Evolutionary conservation across 2,888 invertebrate species (phyloP).

Genomic region (Carcina quercana): DNA sequence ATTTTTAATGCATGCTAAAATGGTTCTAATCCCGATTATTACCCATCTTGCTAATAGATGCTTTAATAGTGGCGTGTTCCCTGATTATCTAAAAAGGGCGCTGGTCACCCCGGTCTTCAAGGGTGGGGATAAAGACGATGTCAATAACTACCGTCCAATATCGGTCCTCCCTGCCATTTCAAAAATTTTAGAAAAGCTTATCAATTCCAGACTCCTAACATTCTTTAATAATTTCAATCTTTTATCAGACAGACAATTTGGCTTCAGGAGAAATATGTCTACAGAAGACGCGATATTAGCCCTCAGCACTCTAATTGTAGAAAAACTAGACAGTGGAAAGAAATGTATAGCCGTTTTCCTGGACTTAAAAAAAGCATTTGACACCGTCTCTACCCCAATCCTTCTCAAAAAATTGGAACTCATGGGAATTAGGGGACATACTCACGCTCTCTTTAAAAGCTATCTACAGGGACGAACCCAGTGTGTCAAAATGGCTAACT

Average conservation of each 20-base stretch:
- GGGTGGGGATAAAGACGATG: slow-evolving; percentile 1
- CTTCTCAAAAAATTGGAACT: too few species aligned
- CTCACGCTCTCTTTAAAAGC: too few species aligned
- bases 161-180: slow-evolving; percentile 5
- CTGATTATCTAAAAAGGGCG: not conserved
- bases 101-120: not conserved
- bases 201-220: slow-evolving; percentile 3
- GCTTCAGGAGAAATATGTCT: slow-evolving; percentile 5
- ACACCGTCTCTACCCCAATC: too few species aligned
- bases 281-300: slow-evolving; percentile 7
- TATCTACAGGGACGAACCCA: too few species aligned
- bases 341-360: too few species aligned
- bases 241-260: slow-evolving; percentile 6
- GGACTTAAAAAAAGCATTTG: too few species aligned
- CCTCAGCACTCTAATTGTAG: slow-evolving; percentile 1
- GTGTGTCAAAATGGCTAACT: too few species aligned
- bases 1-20: too few species aligned
- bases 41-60: not conserved
- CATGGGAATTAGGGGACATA: too few species aligned
- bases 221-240: slow-evolving; percentile 4
- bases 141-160: slow-evolving; percentile 8
- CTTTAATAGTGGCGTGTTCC: not conserved
- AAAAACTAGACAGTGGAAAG: slow-evolving; percentile 4
- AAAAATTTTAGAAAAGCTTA: slow-evolving; percentile 9
- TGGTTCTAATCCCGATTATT: too few species aligned